Evolutionary conservation across 2,888 invertebrate species (phyloP).

Genomic region (Athrips mouffetella): DNA sequence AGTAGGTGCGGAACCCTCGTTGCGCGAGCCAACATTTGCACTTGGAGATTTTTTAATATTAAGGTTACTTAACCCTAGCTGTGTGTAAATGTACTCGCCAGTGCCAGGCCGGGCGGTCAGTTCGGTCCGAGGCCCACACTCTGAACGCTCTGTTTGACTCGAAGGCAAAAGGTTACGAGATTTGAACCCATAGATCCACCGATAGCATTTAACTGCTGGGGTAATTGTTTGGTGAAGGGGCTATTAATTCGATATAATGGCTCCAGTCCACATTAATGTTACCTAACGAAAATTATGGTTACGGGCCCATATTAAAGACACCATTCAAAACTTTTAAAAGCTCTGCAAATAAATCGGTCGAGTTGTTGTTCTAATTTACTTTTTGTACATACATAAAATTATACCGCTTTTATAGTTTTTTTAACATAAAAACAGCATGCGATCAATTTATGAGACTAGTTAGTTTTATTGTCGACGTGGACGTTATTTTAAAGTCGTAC

Average conservation of each 20-base stretch:
- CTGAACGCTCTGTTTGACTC: slow-evolving; percentile 52
- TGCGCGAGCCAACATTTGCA: too few relatives aligned
- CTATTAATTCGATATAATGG: slow-evolving; percentile 72
- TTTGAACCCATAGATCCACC: slow-evolving; percentile 70
- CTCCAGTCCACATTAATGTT: slow-evolving; percentile 58
- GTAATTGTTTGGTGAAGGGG: slow-evolving; percentile 71
- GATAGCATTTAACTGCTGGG: slow-evolving; percentile 70
- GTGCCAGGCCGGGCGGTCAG: slow-evolving; percentile 34
- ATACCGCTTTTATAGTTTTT: slow-evolving; percentile 14
- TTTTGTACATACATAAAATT: slow-evolving; percentile 16
- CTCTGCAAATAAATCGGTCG: slow-evolving; percentile 42
- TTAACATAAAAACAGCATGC: slow-evolving; percentile 18
- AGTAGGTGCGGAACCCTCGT: too few relatives aligned
- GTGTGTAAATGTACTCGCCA: not conserved
- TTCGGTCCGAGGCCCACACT: slow-evolving; percentile 26
- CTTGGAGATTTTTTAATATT: slow-evolving; percentile 38
- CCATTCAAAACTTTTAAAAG: slow-evolving; percentile 55
- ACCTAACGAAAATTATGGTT: slow-evolving; percentile 62
- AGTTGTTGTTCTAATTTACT: slow-evolving; percentile 36
- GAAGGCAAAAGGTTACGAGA: slow-evolving; percentile 73
- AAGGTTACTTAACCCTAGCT: slow-evolving; percentile 19
- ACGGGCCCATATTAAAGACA: slow-evolving; percentile 42
- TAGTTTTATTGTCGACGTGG: slow-evolving; percentile 19
- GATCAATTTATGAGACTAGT: slow-evolving; percentile 15
- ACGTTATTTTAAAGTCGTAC: slow-evolving; percentile 14